A percentile compares a stretch with the other conserved stretches of the same genome.
Conservation (phyloP, 1,140 invertebrate species). For the Physella acuta region DNA sequence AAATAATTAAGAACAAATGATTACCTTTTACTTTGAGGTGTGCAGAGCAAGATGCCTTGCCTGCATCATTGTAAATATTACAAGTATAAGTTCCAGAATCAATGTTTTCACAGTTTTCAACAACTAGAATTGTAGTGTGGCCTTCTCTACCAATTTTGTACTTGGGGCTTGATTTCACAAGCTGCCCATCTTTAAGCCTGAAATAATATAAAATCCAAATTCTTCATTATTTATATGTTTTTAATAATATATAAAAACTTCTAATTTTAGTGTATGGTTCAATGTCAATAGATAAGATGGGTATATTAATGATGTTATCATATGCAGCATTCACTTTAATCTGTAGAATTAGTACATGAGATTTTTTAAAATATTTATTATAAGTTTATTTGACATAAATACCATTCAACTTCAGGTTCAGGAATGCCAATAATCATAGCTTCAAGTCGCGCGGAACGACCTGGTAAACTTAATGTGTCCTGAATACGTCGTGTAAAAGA, state of each 20-base stretch:
- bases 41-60: constrained; percentile 47
- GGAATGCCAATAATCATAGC: constrained; percentile 51
- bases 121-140: constrained; percentile 66
- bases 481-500: constrained; percentile 49
- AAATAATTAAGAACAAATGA: too few relatives aligned
- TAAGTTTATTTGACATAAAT: too few relatives aligned
- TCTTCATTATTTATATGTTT: too few relatives aligned
- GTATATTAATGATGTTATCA: too few relatives aligned
- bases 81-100: constrained; percentile 70
- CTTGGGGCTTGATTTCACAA: constrained; percentile 33
- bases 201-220: too few relatives aligned
- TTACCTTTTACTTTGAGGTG: constrained; percentile 46
- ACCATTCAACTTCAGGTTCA: constrained; percentile 52
- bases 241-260: too few relatives aligned
- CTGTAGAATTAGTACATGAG: too few relatives aligned
- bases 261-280: too few relatives aligned
- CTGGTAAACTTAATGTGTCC: constrained; percentile 37
- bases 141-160: constrained; percentile 42
- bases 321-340: too few relatives aligned
- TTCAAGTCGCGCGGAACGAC: constrained; percentile 50
- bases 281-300: too few relatives aligned
- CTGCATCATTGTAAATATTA: constrained; percentile 49
- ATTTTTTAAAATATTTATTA: too few relatives aligned
- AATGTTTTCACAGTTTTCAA: constrained; percentile 65
- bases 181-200: constrained; percentile 46